phyloP scores from a whole-genome alignment of 2,113 vertebrate genomes.

The Crotalus helleri region DNA sequence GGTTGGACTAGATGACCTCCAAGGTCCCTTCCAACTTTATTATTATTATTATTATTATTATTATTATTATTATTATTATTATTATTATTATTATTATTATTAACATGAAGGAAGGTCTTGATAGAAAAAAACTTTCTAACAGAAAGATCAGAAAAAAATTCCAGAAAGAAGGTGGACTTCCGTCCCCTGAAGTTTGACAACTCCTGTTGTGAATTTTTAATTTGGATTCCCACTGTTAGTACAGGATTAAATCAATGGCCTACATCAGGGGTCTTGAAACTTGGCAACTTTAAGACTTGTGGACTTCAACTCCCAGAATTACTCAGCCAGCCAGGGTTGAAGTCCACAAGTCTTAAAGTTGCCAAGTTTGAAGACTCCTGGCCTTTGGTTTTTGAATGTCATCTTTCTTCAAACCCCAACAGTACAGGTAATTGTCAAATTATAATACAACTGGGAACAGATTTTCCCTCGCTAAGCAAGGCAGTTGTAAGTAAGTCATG shows the following conservation, averaged over 20 bases:
- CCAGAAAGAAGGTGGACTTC: background rate
- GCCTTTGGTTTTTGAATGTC: background rate
- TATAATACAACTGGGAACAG: background rate
- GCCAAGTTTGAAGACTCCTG: too few relatives aligned
- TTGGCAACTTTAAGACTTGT: too few relatives aligned
- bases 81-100: too few relatives aligned
- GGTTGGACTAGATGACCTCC: too few relatives aligned
- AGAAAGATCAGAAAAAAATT: background rate
- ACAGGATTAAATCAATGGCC: background rate
- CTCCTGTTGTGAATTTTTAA: background rate
- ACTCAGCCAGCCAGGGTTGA: too few relatives aligned
- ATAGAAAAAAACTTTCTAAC: background rate
- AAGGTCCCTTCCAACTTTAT: too few relatives aligned
- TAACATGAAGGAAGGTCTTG: background rate
- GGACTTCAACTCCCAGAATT: too few relatives aligned
- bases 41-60: too few relatives aligned
- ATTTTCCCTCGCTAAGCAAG: background rate
- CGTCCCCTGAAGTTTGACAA: background rate
- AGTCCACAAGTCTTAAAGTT: too few relatives aligned
- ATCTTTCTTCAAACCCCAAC: background rate
- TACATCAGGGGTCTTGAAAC: background rate
- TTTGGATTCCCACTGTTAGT: background rate
- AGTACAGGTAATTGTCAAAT: background rate
- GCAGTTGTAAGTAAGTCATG: background rate
- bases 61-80: too few relatives aligned